Evolutionary conservation across 2,113 vertebrate species (phyloP), one percentile per base, ranked within the genome.

Genomic region (Vanacampus margaritifer): DNA sequence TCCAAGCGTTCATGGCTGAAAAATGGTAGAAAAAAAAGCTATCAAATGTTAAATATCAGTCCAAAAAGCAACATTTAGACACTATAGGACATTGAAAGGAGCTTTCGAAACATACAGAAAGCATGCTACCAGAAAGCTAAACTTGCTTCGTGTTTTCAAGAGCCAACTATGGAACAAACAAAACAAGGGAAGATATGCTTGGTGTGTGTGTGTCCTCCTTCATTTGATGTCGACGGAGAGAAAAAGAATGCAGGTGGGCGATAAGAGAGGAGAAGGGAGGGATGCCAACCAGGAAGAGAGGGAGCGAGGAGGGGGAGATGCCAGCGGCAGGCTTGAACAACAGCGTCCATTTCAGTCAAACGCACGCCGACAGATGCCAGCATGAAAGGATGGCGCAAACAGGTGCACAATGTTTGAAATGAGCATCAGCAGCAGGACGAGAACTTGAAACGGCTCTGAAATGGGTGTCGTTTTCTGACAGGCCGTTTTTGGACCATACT

Each of bases 1-100:
- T 99, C 97, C 71, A 98, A 96, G 69, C 95, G 92, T 82, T 95
- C 92, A 79, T 97, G 91, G 72, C 97, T 99, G 81, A 28, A 84
- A 81, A 61, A n/a, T 2, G 14, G 14, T 26, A 23, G 23, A 85
- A 64, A 16, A 9, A 4, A 24, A 70, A 14, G 41, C 1, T 1
- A 53, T 65, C 32, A 67, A 68, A 78, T 21, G 50, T 3, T 1
- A 14, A 57, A 26, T 7, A 48, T 26, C 5, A 57, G 26, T 48
- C 43, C 6, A 24, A 7, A 65, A 12, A 36, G 23, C 9, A 0
- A 45, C 41, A 50, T 62, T 43, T 43, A 13, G 37, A 64, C 0
- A 54, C 21, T 6, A 50, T 17, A 26, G 53, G 57, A 32, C 67
- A 39, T 24, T 62, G 39, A 23, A 32, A 62, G n/a, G 37, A 11